Evolutionary conservation across 1,140 invertebrate genomes (phyloP), one percentile per base, ranked within the genome.

Genomic region (Micrasema longulum): DNA sequence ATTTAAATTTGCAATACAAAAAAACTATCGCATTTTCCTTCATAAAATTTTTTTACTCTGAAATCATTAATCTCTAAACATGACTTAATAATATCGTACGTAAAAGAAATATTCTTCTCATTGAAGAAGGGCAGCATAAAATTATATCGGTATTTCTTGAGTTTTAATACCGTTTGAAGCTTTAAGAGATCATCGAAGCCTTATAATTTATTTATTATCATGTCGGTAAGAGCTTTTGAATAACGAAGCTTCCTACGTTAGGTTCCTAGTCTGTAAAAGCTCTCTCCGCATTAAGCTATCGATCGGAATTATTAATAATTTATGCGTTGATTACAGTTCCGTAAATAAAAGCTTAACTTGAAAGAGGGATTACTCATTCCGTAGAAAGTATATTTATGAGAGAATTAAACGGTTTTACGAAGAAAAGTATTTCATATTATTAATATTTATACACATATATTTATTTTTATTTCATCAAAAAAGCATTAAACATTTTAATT

Each of bases 251-350:
- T 31, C 52, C 26, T 31, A 31, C 9, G 14, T 55, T 55, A 3
- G 26, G 11, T 55, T 55, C 52, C 52, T 10, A 31, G 10, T 26
- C 23, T 31, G 7, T 31, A 31, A 31, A 55, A 26, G 4, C 20
- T n/a, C 52, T 16, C 26, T 55, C 35, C 35, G 26, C 52, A 55
- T 55, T 55, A 26, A 53, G 26, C n/a, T 5, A 55, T 55, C 52
- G 26, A 55, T 55, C 22, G 12, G 47, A 20, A 20, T 18, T 48
- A 48, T 48, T 10, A 48, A 48, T 48, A 22, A 48, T 48, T 48
- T 48, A 48, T 48, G 47, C 20, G 47, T 48, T 48, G 47, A 48
- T 48, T 48, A 48, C 16, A 7, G 47, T 20, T 20, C 1, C 47
- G 20, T 48, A 48, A 48, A 48, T 48, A 48, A 20, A 48, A 20